Evolutionary conservation across 2,797 vertebrate genomes (phyloP).

Genomic region (Epinephelus coioides): DNA sequence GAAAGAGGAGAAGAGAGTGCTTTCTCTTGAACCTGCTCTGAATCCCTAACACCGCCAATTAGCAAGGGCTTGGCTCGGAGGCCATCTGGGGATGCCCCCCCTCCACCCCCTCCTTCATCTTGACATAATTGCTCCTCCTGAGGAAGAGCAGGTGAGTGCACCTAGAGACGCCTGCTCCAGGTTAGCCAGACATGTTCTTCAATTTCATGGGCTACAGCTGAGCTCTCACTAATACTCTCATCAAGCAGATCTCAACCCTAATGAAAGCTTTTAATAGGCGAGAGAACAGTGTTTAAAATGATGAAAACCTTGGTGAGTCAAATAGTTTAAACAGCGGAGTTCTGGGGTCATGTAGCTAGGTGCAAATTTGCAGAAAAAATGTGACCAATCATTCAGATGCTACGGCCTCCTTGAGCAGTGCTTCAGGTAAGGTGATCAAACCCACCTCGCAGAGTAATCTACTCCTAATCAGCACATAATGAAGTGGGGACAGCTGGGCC

Average conservation of each 20-base stretch:
- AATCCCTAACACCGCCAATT: conserved; percentile 85
- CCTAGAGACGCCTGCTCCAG: conserved; percentile 77
- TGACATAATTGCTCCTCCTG: conserved; percentile 90
- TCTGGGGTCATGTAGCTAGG: conserved; percentile 38
- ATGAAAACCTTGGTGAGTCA: conserved; percentile 51
- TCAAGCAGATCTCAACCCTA: conserved; percentile 76
- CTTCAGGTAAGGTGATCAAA: conserved; percentile 36
- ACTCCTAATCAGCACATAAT: conserved; percentile 75
- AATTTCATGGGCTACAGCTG: conserved; percentile 73
- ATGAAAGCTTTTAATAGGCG: conserved; percentile 79
- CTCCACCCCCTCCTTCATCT: conserved; percentile 52
- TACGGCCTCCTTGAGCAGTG: conserved; percentile 20
- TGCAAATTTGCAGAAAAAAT: conserved; percentile 30
- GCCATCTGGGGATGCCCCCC: conserved; percentile 76
- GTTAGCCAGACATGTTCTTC: conserved; percentile 78
- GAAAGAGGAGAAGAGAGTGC: conserved; percentile 55
- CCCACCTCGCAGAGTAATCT: conserved; percentile 45
- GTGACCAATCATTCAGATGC: conserved; percentile 14
- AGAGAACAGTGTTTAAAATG: conserved; percentile 54
- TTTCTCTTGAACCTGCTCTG: conserved; percentile 71
- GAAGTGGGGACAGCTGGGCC: conserved; percentile 75
- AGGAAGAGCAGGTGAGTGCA: conserved; percentile 83
- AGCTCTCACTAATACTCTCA: conserved; percentile 80
- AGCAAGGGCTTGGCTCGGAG: conserved; percentile 77
- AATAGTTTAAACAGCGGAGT: conserved; percentile 22